Base-by-base conservation (phyloP, 2,113 vertebrate genomes). In the mouse (Mus musculus) region DNA sequence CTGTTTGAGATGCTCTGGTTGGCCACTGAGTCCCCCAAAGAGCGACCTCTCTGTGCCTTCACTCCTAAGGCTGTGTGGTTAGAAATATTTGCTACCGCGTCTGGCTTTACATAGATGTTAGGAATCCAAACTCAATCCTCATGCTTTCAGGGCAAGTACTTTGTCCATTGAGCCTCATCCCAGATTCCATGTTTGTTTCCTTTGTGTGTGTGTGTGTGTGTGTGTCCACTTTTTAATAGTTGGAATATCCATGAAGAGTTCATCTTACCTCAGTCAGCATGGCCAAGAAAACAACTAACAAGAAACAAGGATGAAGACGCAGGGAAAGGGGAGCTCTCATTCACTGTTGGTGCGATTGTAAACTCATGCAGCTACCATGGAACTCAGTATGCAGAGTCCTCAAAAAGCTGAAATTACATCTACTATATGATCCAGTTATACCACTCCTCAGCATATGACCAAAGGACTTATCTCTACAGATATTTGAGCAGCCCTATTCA, bases 191-290 rank as follows among this genome's bases (percentile, higher is more conserved):
- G 2, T 49, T 86, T 59, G 89, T 92, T 96, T 67, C 28, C 3
- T 67, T 77, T 33, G 52, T 5, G 59, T 28, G 46, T 85, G 7
- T 52, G 76, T 59, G 12, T 59, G 22, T 59, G 10, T 39, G 56
- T 24, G 61, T 63, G 63, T 65, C 56, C 61, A 78, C 4, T 85
- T 71, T 93, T 93, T 49, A 67, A 46, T 4, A 94, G 73, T 91
- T 93, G 72, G 36, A 91, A 81, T 77, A 81, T 56, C n/a, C 54
- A 84, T 82, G 24, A 95, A 26, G 20, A 93, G 10, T 14, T 86
- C 24, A 91, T n/a, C 88, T 82, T 81, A 56, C 19, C 5, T 59
- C 20, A 26, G 36, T 61, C 20, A 82, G 56, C 28, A 61, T 61
- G 54, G 12, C 22, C n/a, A 61, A 39, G n/a, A 61, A 42, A 61